Percentiles rank a stretch among this genome's conserved stretches.
Conservation (phyloP, 2,113 vertebrate species). For the Bufo bufo region DNA sequence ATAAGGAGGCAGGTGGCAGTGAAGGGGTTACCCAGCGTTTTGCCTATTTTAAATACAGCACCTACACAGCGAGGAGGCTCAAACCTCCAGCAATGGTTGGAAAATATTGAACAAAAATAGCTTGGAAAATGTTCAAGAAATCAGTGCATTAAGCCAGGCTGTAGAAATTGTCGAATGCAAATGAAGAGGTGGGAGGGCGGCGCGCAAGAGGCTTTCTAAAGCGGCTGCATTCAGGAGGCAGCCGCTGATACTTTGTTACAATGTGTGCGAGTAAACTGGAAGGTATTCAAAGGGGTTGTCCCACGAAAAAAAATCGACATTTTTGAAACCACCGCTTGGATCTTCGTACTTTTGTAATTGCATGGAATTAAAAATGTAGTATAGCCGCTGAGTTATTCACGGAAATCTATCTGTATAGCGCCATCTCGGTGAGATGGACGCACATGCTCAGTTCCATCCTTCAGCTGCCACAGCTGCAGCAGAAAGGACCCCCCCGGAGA, state of each 20-base stretch:
- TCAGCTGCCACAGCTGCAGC: too few relatives aligned
- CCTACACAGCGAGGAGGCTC: conserved; percentile 47
- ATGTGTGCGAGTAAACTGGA: neutral
- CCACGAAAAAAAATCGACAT: too few relatives aligned
- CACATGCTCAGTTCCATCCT: too few relatives aligned
- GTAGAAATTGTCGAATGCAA: conserved; percentile 40
- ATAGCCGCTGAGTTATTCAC: too few relatives aligned
- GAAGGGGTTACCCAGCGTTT: conserved; percentile 27
- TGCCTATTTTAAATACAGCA: conserved; percentile 19
- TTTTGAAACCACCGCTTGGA: too few relatives aligned
- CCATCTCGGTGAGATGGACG: too few relatives aligned
- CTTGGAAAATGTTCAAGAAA: conserved; percentile 45
- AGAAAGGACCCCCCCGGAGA: too few relatives aligned
- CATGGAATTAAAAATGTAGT: too few relatives aligned
- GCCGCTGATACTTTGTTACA: neutral
- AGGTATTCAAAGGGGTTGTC: neutral
- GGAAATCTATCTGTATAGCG: too few relatives aligned
- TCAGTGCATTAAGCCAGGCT: neutral
- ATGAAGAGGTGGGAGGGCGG: conserved; percentile 43
- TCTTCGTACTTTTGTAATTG: too few relatives aligned
- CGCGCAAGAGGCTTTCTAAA: neutral
- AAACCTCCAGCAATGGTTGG: conserved; percentile 21
- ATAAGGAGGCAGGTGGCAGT: neutral
- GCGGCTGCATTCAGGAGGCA: neutral
- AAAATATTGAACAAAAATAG: conserved; percentile 51